These are phyloP conservation scores for Heterodera filipjevi DNA, from an alignment of 2,888 invertebrate genomes.

Conservation along the genomic window DNA sequence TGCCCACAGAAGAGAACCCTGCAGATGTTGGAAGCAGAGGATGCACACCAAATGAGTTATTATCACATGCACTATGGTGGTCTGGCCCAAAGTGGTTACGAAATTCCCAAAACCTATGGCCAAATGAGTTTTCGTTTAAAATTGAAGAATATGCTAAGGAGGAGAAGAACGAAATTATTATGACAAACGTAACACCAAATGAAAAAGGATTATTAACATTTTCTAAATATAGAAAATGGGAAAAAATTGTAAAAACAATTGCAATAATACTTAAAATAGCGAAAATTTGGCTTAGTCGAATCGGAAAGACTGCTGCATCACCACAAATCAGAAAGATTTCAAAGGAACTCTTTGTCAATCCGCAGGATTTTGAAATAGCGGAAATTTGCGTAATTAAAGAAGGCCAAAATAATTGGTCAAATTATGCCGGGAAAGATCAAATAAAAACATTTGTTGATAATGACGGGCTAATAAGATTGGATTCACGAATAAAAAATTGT, in stretches of 20 bases:
- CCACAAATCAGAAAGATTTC: not conserved
- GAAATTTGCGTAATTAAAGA: not conserved
- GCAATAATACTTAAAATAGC: not conserved
- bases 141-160: not conserved
- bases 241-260: not conserved
- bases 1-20: conserved; percentile 53
- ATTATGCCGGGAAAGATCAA: not conserved
- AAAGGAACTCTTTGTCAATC: not conserved
- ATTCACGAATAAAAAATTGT: not conserved
- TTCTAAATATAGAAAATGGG: not conserved
- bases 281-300: not conserved
- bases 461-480: not conserved
- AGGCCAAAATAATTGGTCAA: not conserved
- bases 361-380: not conserved
- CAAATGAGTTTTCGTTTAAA: conserved; percentile 8
- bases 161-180: not conserved
- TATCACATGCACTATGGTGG: conserved; percentile 39
- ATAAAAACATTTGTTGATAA: not conserved
- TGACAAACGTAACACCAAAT: no score
- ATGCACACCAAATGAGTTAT: conserved; percentile 31
- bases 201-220: not conserved
- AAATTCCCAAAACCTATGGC: not conserved
- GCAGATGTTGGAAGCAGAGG: conserved; percentile 58
- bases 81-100: conserved; percentile 37
- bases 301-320: not conserved